phyloP scores from a whole-genome alignment of 2,888 invertebrate genomes.

The Phortica okadai region DNA sequence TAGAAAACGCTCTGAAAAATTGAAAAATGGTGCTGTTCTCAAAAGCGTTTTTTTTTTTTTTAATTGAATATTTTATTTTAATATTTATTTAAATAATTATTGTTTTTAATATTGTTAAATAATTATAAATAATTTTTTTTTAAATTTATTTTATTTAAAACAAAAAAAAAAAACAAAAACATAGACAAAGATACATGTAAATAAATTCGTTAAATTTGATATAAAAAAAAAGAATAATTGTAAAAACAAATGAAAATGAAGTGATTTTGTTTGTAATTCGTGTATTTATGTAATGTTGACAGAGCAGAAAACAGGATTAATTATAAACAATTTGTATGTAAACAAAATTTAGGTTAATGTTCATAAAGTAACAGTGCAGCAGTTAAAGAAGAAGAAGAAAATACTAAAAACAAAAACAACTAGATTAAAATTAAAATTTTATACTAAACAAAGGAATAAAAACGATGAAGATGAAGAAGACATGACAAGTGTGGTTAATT shows the following conservation, averaged over 20 bases:
- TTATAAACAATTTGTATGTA: slow-evolving; percentile 1
- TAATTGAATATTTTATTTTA: slow-evolving; percentile 2
- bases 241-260: slow-evolving; percentile 5
- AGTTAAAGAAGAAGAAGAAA: not conserved
- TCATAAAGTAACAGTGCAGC: not conserved
- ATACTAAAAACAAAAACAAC: not conserved
- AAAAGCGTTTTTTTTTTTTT: slow-evolving; percentile 21
- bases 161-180: not conserved
- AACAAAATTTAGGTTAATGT: not conserved
- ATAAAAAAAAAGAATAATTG: slow-evolving; percentile 12
- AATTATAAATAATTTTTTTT: slow-evolving; percentile 3
- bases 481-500: not conserved
- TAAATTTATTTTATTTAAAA: slow-evolving; percentile 2
- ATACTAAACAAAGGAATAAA: slow-evolving; percentile 1
- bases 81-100: not conserved
- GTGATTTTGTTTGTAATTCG: slow-evolving; percentile 28
- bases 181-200: not conserved
- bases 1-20: slow-evolving; percentile 29
- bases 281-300: slow-evolving; percentile 23
- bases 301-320: slow-evolving; percentile 7
- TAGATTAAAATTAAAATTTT: not conserved
- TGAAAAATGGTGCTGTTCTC: not conserved
- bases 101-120: slow-evolving; percentile 1
- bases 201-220: slow-evolving; percentile 13
- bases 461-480: not conserved